Base-by-base conservation (phyloP, 92 coral and sea anemone species). In the Palythoa caribaeorum region DNA sequence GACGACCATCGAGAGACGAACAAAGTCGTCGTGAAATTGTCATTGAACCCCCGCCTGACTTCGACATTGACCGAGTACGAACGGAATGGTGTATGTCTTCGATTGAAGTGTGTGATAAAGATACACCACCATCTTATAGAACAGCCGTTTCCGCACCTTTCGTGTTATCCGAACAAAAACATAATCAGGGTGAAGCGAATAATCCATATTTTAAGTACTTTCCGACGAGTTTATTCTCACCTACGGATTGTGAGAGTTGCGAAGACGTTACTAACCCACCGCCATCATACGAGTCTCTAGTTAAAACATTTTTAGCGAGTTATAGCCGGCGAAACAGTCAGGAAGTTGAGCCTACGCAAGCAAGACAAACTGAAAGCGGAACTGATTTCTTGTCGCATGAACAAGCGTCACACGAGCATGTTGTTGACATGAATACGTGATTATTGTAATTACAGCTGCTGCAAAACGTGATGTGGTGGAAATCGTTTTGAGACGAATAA, bases 1-100 rank as follows among this genome's bases (percentile, higher is more conserved):
- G 44, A 28, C 60, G 47, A 19, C 12, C n/a, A 17, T 6, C 44
- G 8, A 44, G 14, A 48, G 50, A 19, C 35, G 86, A 54, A 50
- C 21, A 11, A n/a, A 81, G 38, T n/a, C 20, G 71, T 2, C 76
- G 28, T 0, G 53, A 65, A 44, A 68, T 28, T 9, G 74, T 37
- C 15, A 52, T 71, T 6, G 86, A 81, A 48, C 54, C 86, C 13
- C 86, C 86, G 11, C 75, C 9, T 40, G 3, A 66, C n/a, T 81
- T 65, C n/a, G 86, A 81, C 63, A 81, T 81, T 2, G 66, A 57
- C 76, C 75, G 66, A 44, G 76, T 63, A n/a, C 21, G 76, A 63
- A 81, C 86, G 21, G 86, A 81, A 16, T 81, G 86, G 86, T 52
- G 53, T 14, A 81, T 81, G 86, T 81, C 86, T n/a, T n/a, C 76